Conservation (phyloP, 2,797 vertebrate species). For the Lepidocolaptes lacrymiger region DNA sequence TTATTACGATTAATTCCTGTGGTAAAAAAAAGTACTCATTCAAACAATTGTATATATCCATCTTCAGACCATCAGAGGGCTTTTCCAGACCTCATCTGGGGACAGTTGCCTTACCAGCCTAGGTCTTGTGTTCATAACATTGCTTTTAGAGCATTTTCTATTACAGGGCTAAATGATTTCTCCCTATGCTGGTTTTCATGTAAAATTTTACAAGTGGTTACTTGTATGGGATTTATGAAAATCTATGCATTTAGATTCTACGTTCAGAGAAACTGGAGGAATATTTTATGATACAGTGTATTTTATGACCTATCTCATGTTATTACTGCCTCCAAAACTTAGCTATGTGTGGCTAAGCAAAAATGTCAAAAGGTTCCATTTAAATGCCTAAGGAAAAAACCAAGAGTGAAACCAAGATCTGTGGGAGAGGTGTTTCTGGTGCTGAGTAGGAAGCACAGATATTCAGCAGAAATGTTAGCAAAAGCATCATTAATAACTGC, state of each 20-base stretch:
- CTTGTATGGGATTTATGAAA: not conserved
- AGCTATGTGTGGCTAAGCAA: not conserved
- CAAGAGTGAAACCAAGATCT: not conserved
- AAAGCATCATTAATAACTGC: not conserved
- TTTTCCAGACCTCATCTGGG: not conserved
- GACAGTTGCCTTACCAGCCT: not conserved
- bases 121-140: not conserved
- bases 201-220: not conserved
- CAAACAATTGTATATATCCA: not conserved
- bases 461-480: not conserved
- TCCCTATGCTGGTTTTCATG: not conserved
- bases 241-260: not conserved
- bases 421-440: not conserved
- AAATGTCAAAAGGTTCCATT: slow-evolving; percentile 38
- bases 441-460: slow-evolving; percentile 2
- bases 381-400: not conserved
- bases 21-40: not conserved
- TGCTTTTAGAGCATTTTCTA: not conserved
- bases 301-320: not conserved
- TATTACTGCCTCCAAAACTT: not conserved
- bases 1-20: not conserved
- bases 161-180: not conserved
- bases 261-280: not conserved
- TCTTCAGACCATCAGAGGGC: not conserved
- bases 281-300: not conserved